A percentile compares a stretch with the other conserved stretches of the same genome.
Conservation (phyloP, 2,113 vertebrate species). For the Murina feae region DNA sequence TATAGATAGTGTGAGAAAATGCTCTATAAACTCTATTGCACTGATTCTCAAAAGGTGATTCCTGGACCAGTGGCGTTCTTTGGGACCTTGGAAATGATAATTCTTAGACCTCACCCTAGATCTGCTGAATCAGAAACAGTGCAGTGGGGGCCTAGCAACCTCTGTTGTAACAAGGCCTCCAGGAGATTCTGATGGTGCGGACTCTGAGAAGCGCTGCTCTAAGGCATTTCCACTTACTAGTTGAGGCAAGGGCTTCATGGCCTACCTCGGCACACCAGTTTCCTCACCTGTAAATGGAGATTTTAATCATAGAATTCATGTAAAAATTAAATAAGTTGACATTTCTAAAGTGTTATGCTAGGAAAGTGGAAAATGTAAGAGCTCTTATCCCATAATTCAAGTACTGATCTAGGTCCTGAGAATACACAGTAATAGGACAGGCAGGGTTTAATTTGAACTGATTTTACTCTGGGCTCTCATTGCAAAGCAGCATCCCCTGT, state of each 20-base stretch:
- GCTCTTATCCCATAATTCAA: background rate
- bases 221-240: background rate
- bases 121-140: background rate
- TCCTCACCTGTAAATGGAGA: background rate
- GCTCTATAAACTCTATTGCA: background rate
- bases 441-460: background rate
- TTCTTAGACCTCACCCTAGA: background rate
- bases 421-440: background rate
- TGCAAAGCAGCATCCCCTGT: background rate
- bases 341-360: background rate
- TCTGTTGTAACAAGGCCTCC: background rate
- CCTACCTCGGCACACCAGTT: background rate
- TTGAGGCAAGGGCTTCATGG: background rate
- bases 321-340: background rate
- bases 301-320: background rate
- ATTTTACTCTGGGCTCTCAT: background rate
- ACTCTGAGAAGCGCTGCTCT: background rate
- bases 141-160: background rate
- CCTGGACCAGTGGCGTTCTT: background rate
- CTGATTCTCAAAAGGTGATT: background rate
- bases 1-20: background rate
- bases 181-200: background rate
- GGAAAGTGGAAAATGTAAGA: background rate
- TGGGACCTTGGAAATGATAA: constrained; percentile 2
- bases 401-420: background rate